Conservation (phyloP, 2,888 invertebrate genomes). For the Abrostola tripartita region DNA sequence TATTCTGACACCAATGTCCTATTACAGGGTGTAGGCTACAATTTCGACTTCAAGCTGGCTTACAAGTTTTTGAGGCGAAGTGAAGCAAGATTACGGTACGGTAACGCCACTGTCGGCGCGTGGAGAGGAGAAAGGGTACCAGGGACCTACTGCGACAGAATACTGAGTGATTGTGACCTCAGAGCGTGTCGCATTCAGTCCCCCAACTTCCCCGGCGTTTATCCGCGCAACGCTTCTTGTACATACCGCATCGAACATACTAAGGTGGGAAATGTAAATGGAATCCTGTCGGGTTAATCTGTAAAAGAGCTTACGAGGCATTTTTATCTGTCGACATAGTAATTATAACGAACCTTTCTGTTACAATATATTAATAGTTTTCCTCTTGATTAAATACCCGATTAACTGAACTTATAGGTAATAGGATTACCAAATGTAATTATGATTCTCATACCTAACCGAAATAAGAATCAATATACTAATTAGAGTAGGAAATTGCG, state of each 20-base stretch:
- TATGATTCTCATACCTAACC: too few species aligned
- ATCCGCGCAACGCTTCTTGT: conserved; percentile 95
- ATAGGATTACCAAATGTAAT: too few species aligned
- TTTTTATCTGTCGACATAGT: background rate
- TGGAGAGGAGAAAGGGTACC: conserved; percentile 93
- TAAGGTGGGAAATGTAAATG: conserved; percentile 71
- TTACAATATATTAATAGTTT: background rate
- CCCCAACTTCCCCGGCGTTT: conserved; percentile 96
- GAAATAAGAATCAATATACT: background rate
- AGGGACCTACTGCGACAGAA: conserved; percentile 94
- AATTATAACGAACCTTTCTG: background rate
- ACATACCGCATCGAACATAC: conserved; percentile 92
- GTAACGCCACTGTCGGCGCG: conserved; percentile 91
- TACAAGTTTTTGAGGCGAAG: conserved; percentile 94
- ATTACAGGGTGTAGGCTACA: conserved; percentile 91
- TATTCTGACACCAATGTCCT: conserved; percentile 24
- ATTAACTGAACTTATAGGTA: background rate
- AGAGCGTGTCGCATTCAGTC: conserved; percentile 93
- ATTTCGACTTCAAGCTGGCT: conserved; percentile 94
- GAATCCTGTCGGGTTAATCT: conserved; percentile 11
- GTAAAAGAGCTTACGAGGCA: conserved; percentile 1
- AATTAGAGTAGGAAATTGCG: conserved; percentile 7
- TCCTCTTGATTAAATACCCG: conserved; percentile 2
- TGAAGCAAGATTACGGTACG: conserved; percentile 93
- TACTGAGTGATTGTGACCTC: conserved; percentile 93